Percentiles rank a stretch among this genome's conserved stretches.
phyloP scores from a whole-genome alignment of 2,888 invertebrate genomes.

The Elgonia sp. region DNA sequence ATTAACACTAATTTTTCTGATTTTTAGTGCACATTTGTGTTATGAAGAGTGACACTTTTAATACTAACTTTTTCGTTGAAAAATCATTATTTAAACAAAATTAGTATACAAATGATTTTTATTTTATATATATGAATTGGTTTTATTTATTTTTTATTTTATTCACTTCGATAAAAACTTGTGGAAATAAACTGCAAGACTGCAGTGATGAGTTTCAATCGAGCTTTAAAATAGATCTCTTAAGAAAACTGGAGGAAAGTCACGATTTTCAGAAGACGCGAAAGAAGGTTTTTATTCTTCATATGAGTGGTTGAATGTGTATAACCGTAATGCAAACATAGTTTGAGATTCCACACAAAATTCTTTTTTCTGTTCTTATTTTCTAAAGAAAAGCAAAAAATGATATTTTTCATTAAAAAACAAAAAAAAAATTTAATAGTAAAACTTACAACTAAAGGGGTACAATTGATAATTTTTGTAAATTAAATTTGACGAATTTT shows the following conservation, averaged over 20 bases:
- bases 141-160: too few relatives aligned
- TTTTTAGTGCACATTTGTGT: too few relatives aligned
- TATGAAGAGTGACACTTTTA: too few relatives aligned
- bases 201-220: slow-evolving; percentile 5
- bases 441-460: too few relatives aligned
- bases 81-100: too few relatives aligned
- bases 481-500: background rate
- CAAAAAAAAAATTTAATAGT: background rate
- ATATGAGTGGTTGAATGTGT: slow-evolving; percentile 6
- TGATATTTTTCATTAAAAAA: background rate
- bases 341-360: slow-evolving; percentile 14
- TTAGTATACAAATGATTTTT: background rate
- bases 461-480: too few relatives aligned
- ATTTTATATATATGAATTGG: background rate
- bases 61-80: too few relatives aligned
- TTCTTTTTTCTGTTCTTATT: slow-evolving; percentile 29
- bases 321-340: slow-evolving; percentile 10
- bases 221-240: slow-evolving; percentile 39
- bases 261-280: slow-evolving; percentile 10
- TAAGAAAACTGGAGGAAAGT: slow-evolving; percentile 27
- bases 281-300: slow-evolving; percentile 13
- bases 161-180: background rate
- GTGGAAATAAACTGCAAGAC: background rate
- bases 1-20: too few relatives aligned
- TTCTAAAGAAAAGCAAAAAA: background rate